Conservation (phyloP, 1,140 invertebrate species). For the Drosophila subobscura region DNA sequence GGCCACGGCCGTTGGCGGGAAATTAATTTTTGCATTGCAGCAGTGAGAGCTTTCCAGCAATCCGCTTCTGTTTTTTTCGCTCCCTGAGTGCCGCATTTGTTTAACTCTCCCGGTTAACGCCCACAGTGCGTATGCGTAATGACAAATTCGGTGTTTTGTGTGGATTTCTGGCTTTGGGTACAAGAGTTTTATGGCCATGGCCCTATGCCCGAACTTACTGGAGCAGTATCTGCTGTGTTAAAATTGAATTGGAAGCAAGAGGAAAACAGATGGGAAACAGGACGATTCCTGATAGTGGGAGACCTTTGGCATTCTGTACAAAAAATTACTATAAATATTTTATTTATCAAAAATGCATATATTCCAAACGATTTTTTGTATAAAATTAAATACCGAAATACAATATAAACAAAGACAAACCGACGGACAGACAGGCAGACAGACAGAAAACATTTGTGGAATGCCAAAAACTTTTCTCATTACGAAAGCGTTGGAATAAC, state of each 20-base stretch:
- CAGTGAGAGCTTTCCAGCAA: constrained; percentile 24
- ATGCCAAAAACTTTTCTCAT: constrained; percentile 68
- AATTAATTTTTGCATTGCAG: constrained; percentile 62
- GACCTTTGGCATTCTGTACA: not conserved
- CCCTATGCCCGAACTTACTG: constrained; percentile 16
- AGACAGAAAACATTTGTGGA: constrained; percentile 27
- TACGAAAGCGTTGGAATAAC: constrained; percentile 51
- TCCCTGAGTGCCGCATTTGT: constrained; percentile 20
- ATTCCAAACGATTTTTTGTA: constrained; percentile 13
- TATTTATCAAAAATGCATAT: constrained; percentile 12
- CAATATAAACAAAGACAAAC: constrained; percentile 10
- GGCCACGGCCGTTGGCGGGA: constrained; percentile 44
- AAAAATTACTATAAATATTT: too few relatives aligned
- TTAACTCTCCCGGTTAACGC: constrained; percentile 34
- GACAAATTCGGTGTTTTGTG: constrained; percentile 39
- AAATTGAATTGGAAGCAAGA: constrained; percentile 1
- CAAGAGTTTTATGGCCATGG: constrained; percentile 27
- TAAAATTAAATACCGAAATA: constrained; percentile 20
- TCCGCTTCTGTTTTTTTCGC: constrained; percentile 1
- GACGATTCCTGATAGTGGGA: not conserved
- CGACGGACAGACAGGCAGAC: constrained; percentile 16
- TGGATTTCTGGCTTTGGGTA: constrained; percentile 16
- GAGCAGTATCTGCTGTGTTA: constrained; percentile 16
- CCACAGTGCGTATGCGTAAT: constrained; percentile 58
- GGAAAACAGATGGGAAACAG: not conserved